A percentile compares a stretch with the other conserved stretches of the same genome.
phyloP scores from a whole-genome alignment of 2,888 invertebrate species.

The Nomada hirtipes region DNA sequence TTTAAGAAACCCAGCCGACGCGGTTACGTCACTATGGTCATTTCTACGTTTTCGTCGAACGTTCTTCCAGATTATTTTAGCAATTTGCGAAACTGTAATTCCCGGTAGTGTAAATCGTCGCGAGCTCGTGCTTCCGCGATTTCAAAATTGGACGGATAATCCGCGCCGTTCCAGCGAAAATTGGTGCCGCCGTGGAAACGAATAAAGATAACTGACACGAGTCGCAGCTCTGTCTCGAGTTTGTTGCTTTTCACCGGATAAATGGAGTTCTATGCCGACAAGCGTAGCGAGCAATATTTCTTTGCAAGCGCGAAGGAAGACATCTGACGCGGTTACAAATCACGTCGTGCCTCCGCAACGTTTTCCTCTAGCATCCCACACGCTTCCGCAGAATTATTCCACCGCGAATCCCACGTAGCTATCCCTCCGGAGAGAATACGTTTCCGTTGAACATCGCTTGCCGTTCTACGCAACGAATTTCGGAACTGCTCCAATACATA shows the following conservation, averaged over 20 bases:
- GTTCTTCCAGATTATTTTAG: not conserved
- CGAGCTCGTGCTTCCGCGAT: not conserved
- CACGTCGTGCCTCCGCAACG: not conserved
- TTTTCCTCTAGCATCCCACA: not conserved
- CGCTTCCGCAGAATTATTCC: conserved; percentile 18
- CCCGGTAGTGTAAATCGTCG: not conserved
- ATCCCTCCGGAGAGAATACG: not conserved
- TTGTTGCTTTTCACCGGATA: not conserved
- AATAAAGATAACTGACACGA: not conserved
- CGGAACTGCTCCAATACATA: too few relatives aligned
- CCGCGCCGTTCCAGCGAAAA: too few relatives aligned
- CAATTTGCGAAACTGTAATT: not conserved
- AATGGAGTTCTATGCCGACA: conserved; percentile 4
- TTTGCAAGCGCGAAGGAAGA: not conserved
- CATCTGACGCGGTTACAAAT: conserved; percentile 26
- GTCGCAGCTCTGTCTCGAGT: not conserved
- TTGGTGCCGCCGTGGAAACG: too few relatives aligned
- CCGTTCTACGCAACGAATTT: not conserved
- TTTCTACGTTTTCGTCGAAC: not conserved
- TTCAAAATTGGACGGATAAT: too few relatives aligned
- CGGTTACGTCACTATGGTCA: conserved; percentile 8
- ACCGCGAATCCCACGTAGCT: not conserved
- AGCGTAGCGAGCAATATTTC: conserved; percentile 16
- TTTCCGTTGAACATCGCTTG: conserved; percentile 16
- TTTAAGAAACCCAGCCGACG: not conserved